phyloP scores from a whole-genome alignment of 2,888 invertebrate species.

The Drosophila subsilvestris region DNA sequence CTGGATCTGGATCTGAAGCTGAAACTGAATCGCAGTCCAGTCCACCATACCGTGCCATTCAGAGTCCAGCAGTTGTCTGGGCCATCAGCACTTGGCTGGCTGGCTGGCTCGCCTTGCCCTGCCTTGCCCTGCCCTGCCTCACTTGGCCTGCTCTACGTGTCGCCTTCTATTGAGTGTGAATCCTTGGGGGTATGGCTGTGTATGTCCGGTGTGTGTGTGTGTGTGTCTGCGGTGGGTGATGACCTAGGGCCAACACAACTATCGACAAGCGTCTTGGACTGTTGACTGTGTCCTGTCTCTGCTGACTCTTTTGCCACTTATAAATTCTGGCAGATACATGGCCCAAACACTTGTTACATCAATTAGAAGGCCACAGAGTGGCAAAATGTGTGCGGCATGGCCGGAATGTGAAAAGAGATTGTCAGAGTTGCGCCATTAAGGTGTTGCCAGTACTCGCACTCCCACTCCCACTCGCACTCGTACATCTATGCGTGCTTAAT shows the following conservation, averaged over 20 bases:
- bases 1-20: slow-evolving; percentile 6
- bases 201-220: slow-evolving; percentile 1
- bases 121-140: slow-evolving; percentile 16
- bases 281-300: slow-evolving; percentile 62
- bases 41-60: no score
- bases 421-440: slow-evolving; percentile 57
- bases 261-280: slow-evolving; percentile 76
- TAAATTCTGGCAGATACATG: slow-evolving; percentile 80
- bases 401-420: slow-evolving; percentile 62
- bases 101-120: not conserved
- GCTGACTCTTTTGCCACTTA: slow-evolving; percentile 76
- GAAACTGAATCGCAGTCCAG: not conserved
- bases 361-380: slow-evolving; percentile 78
- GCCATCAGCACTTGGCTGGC: slow-evolving; percentile 69
- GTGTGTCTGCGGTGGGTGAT: slow-evolving; percentile 23
- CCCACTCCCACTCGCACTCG: no score
- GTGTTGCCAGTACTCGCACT: no score
- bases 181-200: slow-evolving; percentile 40
- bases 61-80: slow-evolving; percentile 65
- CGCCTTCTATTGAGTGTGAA: slow-evolving; percentile 73
- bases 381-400: slow-evolving; percentile 44
- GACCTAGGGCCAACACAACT: slow-evolving; percentile 62
- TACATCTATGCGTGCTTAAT: slow-evolving; percentile 54
- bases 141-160: slow-evolving; percentile 67
- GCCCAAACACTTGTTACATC: slow-evolving; percentile 83